These are phyloP conservation scores for Psephotus haematonotus DNA, from an alignment of 2,113 vertebrate species.

Conservation along the genomic window DNA sequence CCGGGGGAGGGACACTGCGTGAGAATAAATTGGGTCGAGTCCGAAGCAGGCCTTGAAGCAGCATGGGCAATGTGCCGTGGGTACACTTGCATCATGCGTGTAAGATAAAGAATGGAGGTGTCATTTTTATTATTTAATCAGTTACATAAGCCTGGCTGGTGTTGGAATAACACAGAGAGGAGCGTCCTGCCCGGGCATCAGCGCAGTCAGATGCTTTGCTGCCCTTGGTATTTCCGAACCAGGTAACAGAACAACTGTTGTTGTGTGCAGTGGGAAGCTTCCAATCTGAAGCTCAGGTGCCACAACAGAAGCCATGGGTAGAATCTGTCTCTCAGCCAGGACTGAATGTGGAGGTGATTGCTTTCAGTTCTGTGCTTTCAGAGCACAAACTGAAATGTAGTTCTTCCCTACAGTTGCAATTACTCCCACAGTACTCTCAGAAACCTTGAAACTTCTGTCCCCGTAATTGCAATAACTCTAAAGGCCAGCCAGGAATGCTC, in stretches of 20 bases:
- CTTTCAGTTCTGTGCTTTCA: neutral
- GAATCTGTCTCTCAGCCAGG: neutral
- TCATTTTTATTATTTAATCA: neutral
- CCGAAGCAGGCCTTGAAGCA: neutral
- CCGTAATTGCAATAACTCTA: neutral
- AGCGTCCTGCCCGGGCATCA: neutral
- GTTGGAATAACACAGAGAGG: neutral
- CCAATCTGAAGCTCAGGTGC: neutral
- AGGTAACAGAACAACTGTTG: neutral
- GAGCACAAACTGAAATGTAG: neutral
- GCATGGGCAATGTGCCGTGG: rapidly evolving
- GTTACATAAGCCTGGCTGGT: neutral
- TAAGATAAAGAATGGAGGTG: neutral
- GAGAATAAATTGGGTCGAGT: neutral
- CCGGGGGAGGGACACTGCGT: rapidly evolving
- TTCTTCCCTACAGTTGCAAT: neutral
- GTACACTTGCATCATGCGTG: neutral
- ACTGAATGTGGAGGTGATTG: neutral
- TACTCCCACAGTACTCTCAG: neutral
- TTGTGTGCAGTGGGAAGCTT: neutral
- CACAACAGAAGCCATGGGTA: neutral
- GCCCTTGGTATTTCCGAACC: neutral
- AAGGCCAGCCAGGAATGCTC: neutral
- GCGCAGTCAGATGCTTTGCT: neutral
- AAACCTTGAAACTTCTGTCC: neutral